Conservation (phyloP, 1,140 invertebrate genomes). For the Apis cerana region DNA sequence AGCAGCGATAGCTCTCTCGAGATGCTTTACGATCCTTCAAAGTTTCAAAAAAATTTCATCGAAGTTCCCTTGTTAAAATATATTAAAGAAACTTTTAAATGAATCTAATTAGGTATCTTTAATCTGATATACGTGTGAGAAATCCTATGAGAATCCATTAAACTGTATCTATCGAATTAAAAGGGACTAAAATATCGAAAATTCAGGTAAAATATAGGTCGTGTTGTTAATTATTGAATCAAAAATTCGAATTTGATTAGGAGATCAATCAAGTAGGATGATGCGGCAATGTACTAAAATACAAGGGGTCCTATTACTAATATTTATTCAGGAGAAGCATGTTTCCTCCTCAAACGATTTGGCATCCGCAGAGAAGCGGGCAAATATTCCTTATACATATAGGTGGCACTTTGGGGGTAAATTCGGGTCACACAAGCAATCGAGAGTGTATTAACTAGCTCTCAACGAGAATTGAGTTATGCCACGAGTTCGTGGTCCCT, state of each 20-base stretch:
- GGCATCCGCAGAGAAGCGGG: slow-evolving; percentile 40
- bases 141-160: no score
- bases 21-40: no score
- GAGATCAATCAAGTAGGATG: not conserved
- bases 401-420: slow-evolving; percentile 54
- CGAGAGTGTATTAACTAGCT: slow-evolving; percentile 61
- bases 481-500: slow-evolving; percentile 36
- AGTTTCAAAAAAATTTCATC: no score
- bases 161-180: no score
- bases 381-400: slow-evolving; percentile 52
- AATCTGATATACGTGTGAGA: not conserved
- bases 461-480: slow-evolving; percentile 64
- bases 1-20: no score
- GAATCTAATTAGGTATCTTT: slow-evolving; percentile 27
- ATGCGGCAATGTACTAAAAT: no score
- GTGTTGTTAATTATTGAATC: no score
- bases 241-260: not conserved
- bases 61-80: not conserved
- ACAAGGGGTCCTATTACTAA: not conserved
- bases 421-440: slow-evolving; percentile 63
- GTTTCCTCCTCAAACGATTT: slow-evolving; percentile 43
- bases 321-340: slow-evolving; percentile 34
- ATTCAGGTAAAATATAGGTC: no score
- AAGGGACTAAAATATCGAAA: no score
- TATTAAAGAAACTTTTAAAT: slow-evolving; percentile 24